Evolutionary conservation across 1,140 invertebrate species (phyloP).

Genomic region (Helicoverpa zea): DNA sequence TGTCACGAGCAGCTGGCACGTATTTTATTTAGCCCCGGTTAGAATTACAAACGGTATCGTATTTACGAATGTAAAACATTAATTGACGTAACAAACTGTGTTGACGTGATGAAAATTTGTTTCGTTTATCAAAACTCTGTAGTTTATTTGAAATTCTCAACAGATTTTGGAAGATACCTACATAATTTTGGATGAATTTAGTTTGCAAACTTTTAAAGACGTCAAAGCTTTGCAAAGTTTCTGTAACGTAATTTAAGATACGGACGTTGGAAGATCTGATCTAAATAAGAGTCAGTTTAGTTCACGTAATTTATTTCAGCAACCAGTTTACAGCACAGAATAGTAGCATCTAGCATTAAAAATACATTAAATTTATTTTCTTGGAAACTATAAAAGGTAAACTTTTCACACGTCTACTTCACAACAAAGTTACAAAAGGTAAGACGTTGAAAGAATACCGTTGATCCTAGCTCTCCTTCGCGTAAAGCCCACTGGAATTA

Average conservation of each 20-base stretch:
- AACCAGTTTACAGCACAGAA: neutral
- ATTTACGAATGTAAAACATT: constrained; percentile 9
- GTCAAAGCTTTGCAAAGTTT: constrained; percentile 7
- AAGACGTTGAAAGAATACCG: constrained; percentile 19
- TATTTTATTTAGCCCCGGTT: constrained; percentile 8
- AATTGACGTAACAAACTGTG: constrained; percentile 1
- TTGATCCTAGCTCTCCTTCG: neutral
- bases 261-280: neutral
- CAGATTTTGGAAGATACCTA: neutral
- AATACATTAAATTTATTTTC: neutral
- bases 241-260: constrained; percentile 14
- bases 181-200: constrained; percentile 10
- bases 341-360: neutral
- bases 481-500: constrained; percentile 2
- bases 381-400: neutral
- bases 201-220: constrained; percentile 8
- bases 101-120: constrained; percentile 8
- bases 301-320: neutral
- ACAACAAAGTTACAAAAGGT: constrained; percentile 7
- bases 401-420: constrained; percentile 17
- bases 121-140: neutral
- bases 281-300: neutral
- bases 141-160: constrained; percentile 11
- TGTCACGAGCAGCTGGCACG: constrained; percentile 5
- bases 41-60: constrained; percentile 19